A percentile compares a stretch with the other conserved stretches of the same genome.
Conservation (phyloP, 2,888 invertebrate species). For the Dicranocentrus wangi region DNA sequence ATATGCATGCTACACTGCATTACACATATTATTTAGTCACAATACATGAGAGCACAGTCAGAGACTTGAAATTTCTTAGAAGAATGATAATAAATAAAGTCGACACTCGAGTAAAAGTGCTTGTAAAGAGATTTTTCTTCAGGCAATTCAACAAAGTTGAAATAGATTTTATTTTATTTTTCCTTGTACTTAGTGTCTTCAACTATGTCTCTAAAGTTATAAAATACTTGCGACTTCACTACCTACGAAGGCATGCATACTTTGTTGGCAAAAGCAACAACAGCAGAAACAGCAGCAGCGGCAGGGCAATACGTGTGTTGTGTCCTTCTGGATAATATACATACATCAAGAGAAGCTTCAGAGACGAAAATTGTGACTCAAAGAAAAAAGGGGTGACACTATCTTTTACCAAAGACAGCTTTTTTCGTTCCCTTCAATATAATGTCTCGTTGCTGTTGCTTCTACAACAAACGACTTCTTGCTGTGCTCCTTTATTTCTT, state of each 20-base stretch:
- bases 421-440: conserved; percentile 43
- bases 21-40: conserved; percentile 17
- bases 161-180: conserved; percentile 44
- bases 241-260: neutral
- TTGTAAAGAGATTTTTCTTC: conserved; percentile 56
- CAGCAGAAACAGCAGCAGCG: conserved; percentile 1
- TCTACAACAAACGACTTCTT: conserved; percentile 44
- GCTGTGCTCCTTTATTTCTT: conserved; percentile 34
- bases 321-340: neutral
- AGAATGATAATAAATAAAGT: conserved; percentile 69
- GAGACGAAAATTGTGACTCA: conserved; percentile 38
- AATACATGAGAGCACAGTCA: neutral
- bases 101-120: conserved; percentile 62
- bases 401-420: conserved; percentile 59
- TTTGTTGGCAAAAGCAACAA: conserved; percentile 23
- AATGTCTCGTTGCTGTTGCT: conserved; percentile 55
- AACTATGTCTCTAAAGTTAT: conserved; percentile 9
- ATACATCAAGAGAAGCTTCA: neutral
- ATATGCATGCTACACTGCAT: conserved; percentile 1
- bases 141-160: conserved; percentile 56
- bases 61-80: conserved; percentile 50
- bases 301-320: no score
- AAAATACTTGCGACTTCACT: conserved; percentile 5
- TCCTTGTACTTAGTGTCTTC: conserved; percentile 33
- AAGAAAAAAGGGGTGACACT: conserved; percentile 53